Evolutionary conservation across 37 sponge, comb jelly and placozoan species (phyloP).

Genomic region (Chondrilla cf. caribensis): DNA sequence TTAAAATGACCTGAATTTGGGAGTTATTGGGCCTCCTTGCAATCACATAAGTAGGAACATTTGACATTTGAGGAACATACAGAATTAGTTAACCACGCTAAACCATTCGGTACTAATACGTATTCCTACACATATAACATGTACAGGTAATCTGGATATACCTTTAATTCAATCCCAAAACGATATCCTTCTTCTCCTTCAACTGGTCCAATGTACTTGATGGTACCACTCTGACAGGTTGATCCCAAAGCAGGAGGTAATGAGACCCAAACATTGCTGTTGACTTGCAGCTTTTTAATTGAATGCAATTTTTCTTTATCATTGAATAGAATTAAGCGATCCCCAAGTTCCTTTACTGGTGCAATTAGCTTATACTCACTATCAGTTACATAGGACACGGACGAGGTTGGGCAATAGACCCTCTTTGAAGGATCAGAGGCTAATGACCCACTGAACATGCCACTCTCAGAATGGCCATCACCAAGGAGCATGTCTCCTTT

Average conservation of each 20-base stretch:
- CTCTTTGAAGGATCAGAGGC: background rate
- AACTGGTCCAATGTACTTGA: conserved; percentile 1
- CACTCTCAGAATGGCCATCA: too few species aligned
- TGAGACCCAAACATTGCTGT: background rate
- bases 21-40: too few species aligned
- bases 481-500: too few species aligned
- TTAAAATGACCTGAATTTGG: too few species aligned
- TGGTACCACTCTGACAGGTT: background rate
- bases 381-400: background rate
- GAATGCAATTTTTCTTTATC: background rate
- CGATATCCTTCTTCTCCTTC: background rate
- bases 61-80: too few species aligned
- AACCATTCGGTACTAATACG: too few species aligned
- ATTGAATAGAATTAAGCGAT: background rate
- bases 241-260: background rate
- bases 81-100: too few species aligned
- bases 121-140: too few species aligned
- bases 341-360: background rate
- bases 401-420: background rate
- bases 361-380: background rate
- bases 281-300: background rate
- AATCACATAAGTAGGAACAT: too few species aligned
- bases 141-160: too few species aligned
- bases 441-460: too few species aligned
- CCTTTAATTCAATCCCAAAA: conserved; percentile 9